Conservation (phyloP, 2,888 invertebrate genomes). For the Empis stercorea region DNA sequence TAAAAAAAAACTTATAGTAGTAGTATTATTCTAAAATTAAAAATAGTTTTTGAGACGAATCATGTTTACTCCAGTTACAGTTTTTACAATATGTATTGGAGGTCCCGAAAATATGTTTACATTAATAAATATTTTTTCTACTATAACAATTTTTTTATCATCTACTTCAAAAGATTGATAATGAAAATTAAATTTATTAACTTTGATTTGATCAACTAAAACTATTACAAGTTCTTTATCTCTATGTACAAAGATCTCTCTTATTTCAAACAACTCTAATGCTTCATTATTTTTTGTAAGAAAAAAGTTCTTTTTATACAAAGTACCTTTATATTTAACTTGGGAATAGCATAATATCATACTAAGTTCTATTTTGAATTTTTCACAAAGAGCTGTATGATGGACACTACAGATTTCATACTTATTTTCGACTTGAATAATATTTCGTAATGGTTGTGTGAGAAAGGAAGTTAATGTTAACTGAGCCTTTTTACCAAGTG, state of each 20-base stretch:
- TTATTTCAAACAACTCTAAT: background rate
- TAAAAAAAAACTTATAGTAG: background rate
- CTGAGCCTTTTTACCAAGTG: background rate
- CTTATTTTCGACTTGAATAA: background rate
- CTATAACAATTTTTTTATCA: background rate
- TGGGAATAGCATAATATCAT: background rate
- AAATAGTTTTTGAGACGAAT: background rate
- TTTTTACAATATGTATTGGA: background rate
- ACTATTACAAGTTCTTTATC: background rate
- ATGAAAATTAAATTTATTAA: background rate
- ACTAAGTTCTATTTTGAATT: background rate
- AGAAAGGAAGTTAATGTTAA: background rate
- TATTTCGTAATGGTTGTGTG: background rate
- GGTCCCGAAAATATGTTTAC: background rate
- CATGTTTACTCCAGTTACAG: background rate
- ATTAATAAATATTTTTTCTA: background rate
- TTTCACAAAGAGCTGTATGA: background rate
- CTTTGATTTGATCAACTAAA: background rate
- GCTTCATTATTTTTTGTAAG: background rate
- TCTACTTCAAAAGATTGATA: background rate
- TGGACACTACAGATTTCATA: background rate
- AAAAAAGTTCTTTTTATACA: background rate
- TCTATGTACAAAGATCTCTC: background rate
- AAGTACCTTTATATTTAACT: background rate
- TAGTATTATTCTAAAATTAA: background rate